A percentile compares a stretch with the other conserved stretches of the same genome.
phyloP scores from a whole-genome alignment of 2,797 vertebrate genomes.

The Balearica regulorum region DNA sequence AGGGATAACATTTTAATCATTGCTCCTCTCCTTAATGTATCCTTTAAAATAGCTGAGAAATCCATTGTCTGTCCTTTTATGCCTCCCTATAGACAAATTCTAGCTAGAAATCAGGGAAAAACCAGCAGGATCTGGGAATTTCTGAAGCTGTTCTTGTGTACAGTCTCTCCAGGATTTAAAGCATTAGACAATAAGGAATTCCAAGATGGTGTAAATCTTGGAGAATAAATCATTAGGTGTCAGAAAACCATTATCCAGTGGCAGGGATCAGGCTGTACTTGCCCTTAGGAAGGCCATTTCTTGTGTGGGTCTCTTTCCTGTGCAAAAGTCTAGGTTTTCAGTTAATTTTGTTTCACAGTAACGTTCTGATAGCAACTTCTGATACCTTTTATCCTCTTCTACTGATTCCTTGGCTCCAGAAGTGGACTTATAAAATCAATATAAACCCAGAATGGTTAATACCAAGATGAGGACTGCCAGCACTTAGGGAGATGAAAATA shows the following conservation, averaged over 20 bases:
- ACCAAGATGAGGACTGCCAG: not conserved
- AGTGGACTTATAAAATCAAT: not conserved
- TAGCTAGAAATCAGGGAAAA: not conserved
- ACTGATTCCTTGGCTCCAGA: not conserved
- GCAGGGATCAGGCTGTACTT: not conserved
- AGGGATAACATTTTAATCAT: not conserved
- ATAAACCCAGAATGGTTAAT: not conserved
- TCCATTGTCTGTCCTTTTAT: not conserved
- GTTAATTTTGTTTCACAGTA: not conserved
- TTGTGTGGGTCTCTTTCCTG: not conserved
- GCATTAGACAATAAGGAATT: not conserved
- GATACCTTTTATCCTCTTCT: not conserved
- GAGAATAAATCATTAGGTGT: not conserved
- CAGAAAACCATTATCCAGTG: not conserved
- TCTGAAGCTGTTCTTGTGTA: not conserved
- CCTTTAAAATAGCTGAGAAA: not conserved
- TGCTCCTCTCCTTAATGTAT: not conserved
- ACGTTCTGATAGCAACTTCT: not conserved
- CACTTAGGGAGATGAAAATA: not conserved
- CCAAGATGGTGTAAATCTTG: not conserved
- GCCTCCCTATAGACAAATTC: not conserved
- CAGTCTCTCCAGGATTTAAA: not conserved
- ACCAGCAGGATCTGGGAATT: not conserved
- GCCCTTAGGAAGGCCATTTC: not conserved
- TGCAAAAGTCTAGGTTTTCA: not conserved